phyloP scores from a whole-genome alignment of 2,888 invertebrate genomes.

The Stramonita haemastoma region DNA sequence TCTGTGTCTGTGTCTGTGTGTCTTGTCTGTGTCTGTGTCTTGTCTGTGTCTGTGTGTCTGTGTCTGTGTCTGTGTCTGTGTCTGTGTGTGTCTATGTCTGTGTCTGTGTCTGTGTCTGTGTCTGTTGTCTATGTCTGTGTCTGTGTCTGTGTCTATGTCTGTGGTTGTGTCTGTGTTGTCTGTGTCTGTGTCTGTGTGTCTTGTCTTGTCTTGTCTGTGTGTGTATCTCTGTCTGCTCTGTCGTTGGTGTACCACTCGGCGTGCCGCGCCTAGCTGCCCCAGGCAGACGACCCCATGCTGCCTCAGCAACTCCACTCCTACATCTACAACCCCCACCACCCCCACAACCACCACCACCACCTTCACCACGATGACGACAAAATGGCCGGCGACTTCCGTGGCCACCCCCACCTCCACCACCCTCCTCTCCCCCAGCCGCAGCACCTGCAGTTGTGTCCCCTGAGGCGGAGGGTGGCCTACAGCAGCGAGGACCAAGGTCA shows the following conservation, averaged over 20 bases:
- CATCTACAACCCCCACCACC: constrained; percentile 5
- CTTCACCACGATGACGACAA: background rate
- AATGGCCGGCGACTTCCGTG: background rate
- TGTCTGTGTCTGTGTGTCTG: background rate
- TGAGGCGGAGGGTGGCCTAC: constrained; percentile 11
- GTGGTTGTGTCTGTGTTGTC: background rate
- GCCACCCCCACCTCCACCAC: background rate
- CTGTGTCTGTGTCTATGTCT: too few species aligned
- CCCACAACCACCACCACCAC: background rate
- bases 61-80: background rate
- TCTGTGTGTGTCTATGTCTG: too few species aligned
- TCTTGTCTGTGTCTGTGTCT: too few species aligned
- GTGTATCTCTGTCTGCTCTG: background rate
- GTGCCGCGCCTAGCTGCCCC: background rate
- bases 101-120: background rate
- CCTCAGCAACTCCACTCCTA: constrained; percentile 1
- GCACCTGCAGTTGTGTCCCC: background rate
- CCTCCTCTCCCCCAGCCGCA: background rate
- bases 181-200: background rate
- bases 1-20: too few species aligned
- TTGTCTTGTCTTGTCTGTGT: background rate
- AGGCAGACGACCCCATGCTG: background rate
- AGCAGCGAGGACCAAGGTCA: background rate
- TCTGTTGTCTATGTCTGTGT: background rate
- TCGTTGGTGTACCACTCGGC: background rate